These are phyloP conservation scores for Zaprionus lachaisei DNA, from an alignment of 1,140 invertebrate species.

Conservation along the genomic window DNA sequence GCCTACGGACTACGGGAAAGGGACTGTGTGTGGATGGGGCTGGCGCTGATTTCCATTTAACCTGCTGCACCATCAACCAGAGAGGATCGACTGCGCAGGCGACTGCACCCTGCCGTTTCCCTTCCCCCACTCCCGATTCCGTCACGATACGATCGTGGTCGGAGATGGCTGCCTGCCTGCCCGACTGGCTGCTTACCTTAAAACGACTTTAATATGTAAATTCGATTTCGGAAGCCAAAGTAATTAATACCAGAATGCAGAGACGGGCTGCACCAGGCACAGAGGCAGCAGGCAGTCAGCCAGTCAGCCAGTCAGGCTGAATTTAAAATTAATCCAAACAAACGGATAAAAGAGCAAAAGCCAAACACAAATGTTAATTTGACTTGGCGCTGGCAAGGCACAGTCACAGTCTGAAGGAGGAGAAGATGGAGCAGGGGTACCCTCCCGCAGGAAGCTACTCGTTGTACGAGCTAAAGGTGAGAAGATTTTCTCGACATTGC, in stretches of 20 bases:
- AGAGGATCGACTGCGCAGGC: constrained; percentile 41
- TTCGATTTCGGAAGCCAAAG: constrained; percentile 84
- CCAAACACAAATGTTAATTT: constrained; percentile 81
- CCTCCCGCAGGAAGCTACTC: constrained; percentile 60
- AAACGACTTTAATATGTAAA: constrained; percentile 84
- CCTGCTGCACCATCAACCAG: constrained; percentile 62
- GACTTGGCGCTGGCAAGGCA: constrained; percentile 33
- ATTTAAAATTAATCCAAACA: constrained; percentile 84
- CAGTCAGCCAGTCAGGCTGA: constrained; percentile 55
- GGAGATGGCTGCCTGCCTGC: constrained; percentile 15
- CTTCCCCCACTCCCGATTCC: constrained; percentile 27
- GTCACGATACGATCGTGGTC: constrained; percentile 71
- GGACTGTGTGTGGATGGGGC: constrained; percentile 24
- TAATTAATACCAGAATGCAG: constrained; percentile 84
- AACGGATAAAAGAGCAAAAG: constrained; percentile 77
- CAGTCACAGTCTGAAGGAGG: constrained; percentile 2
- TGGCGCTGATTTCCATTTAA: constrained; percentile 81
- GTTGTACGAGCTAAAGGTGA: constrained; percentile 65
- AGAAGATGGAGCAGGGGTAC: not conserved
- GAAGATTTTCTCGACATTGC: constrained; percentile 76
- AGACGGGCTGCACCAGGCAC: constrained; percentile 17
- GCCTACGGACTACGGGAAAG: constrained; percentile 11
- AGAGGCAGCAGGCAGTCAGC: constrained; percentile 11
- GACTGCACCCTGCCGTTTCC: constrained; percentile 23
- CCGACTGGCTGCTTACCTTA: constrained; percentile 58